Conservation (phyloP, 2,888 invertebrate species). For the Anarsia innoxiella region DNA sequence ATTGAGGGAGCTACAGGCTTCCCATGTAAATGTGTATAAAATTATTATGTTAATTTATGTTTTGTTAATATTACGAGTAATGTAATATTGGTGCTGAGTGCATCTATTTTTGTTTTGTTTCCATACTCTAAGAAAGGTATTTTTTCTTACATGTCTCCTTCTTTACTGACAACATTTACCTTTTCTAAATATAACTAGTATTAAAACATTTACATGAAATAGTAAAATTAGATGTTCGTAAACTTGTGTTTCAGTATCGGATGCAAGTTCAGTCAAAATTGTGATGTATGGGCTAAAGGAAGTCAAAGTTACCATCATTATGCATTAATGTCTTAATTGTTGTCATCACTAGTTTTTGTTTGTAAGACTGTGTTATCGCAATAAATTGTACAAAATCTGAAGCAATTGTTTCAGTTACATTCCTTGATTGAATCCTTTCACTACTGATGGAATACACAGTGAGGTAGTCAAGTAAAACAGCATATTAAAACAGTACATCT, state of each 20-base stretch:
- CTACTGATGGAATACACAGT: too few species aligned
- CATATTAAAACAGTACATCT: constrained; percentile 65
- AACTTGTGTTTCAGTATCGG: constrained; percentile 2
- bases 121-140: too few species aligned
- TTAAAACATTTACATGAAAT: not conserved
- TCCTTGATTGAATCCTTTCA: too few species aligned
- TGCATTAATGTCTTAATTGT: constrained; percentile 48
- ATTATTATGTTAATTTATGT: constrained; percentile 57
- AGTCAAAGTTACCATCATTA: constrained; percentile 66
- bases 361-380: constrained; percentile 71
- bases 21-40: constrained; percentile 64
- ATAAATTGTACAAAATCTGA: constrained; percentile 68
- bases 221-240: constrained; percentile 4
- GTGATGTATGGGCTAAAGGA: constrained; percentile 51
- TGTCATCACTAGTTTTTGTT: constrained; percentile 58
- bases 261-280: constrained; percentile 51
- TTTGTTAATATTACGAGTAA: constrained; percentile 45
- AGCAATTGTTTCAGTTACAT: too few species aligned
- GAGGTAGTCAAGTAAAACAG: constrained; percentile 29
- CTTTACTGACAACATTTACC: constrained; percentile 3
- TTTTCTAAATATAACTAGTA: constrained; percentile 1
- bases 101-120: constrained; percentile 41
- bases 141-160: too few species aligned
- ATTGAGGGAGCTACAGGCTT: constrained; percentile 16
- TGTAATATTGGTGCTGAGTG: constrained; percentile 52